Conservation (phyloP, 2,113 vertebrate species). For the Lepisosteus osseus region DNA sequence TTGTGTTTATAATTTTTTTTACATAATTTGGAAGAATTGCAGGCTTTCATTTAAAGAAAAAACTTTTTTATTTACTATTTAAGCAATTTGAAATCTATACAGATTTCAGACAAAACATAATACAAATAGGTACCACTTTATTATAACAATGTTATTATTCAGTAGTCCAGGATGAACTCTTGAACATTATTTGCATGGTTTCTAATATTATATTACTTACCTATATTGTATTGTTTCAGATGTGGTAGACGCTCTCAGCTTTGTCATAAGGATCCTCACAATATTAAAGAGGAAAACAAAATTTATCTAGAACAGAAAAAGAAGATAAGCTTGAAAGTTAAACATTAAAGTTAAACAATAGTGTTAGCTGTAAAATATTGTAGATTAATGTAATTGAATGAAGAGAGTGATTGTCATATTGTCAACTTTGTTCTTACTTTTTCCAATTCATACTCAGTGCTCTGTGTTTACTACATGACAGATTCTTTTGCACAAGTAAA, state of each 20-base stretch:
- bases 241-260: conserved; percentile 90
- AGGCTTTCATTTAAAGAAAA: not conserved
- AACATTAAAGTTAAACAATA: no score
- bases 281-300: conserved; percentile 99
- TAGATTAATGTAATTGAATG: no score
- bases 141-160: not conserved
- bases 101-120: not conserved
- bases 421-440: no score
- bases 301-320: conserved; percentile 78
- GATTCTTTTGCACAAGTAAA: no score
- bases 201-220: conserved; percentile 48
- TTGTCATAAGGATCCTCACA: conserved; percentile 96
- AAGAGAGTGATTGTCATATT: no score
- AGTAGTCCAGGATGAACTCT: no score
- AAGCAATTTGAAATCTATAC: not conserved
- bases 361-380: no score
- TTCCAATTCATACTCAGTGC: no score
- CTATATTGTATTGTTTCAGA: conserved; percentile 98
- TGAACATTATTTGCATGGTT: not conserved
- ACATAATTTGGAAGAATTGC: not conserved
- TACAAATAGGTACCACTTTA: not conserved
- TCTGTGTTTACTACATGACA: no score
- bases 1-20: not conserved
- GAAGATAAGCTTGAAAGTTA: conserved; percentile 2
- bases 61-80: not conserved